Percentiles rank a stretch among this genome's conserved stretches.
Conservation (phyloP, 2,888 invertebrate genomes). For the Pammene fasciana region DNA sequence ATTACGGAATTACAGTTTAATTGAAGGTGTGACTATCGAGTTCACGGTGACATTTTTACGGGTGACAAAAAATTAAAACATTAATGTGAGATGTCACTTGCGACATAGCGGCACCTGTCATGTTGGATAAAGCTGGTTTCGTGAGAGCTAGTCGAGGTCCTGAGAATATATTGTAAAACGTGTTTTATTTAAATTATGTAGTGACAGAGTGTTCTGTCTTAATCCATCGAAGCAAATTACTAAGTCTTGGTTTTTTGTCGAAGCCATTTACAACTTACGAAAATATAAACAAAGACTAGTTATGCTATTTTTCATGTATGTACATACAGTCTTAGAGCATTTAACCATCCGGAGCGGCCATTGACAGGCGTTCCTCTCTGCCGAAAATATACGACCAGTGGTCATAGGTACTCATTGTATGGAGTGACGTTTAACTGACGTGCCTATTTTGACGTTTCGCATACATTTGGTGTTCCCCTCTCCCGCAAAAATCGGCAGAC, state of each 20-base stretch:
- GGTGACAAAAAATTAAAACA: constrained; percentile 14
- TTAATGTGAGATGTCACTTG: constrained; percentile 23
- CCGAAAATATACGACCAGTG: too few relatives aligned
- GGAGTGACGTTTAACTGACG: too few relatives aligned
- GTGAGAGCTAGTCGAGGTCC: background rate
- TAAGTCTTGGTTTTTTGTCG: background rate
- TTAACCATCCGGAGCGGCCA: too few relatives aligned
- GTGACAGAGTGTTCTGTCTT: background rate
- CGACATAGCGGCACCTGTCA: constrained; percentile 22
- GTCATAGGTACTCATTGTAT: too few relatives aligned
- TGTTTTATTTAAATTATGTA: constrained; percentile 2
- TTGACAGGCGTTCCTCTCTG: too few relatives aligned
- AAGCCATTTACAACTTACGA: background rate
- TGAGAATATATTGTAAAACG: background rate
- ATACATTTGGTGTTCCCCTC: too few relatives aligned
- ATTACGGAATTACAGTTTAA: constrained; percentile 21
- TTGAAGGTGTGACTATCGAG: constrained; percentile 12
- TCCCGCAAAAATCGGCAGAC: too few relatives aligned
- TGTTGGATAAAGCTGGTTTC: constrained; percentile 1
- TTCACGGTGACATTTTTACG: constrained; percentile 29
- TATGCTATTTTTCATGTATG: too few relatives aligned
- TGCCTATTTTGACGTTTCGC: too few relatives aligned
- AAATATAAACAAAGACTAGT: background rate
- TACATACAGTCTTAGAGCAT: too few relatives aligned
- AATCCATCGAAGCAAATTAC: background rate